phyloP scores from a whole-genome alignment of 2,113 vertebrate species.

The Passer montanus region DNA sequence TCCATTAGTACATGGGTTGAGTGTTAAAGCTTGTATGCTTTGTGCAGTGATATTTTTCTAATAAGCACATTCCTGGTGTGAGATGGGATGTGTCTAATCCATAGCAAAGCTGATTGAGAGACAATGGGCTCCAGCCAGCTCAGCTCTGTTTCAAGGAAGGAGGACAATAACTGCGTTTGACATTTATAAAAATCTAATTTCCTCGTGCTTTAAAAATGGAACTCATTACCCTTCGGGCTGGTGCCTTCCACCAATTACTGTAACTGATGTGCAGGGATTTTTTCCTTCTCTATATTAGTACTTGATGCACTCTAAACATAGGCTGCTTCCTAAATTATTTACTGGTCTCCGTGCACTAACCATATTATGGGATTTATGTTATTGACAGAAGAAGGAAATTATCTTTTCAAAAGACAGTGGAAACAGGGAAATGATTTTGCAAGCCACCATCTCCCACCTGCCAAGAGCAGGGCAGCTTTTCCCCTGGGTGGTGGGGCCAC shows the following conservation, averaged over 20 bases:
- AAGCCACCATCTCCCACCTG: neutral
- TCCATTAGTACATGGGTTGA: slow-evolving; percentile 40
- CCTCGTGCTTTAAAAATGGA: slow-evolving; percentile 67
- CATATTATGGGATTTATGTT: neutral
- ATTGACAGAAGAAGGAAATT: slow-evolving; percentile 27
- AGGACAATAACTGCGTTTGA: slow-evolving; percentile 73
- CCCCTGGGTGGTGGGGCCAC: fast-evolving
- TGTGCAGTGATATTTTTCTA: slow-evolving; percentile 53
- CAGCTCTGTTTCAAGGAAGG: slow-evolving; percentile 72
- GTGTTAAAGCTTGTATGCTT: slow-evolving; percentile 60
- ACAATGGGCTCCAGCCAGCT: slow-evolving; percentile 69
- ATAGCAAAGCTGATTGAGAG: slow-evolving; percentile 75
- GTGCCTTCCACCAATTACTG: slow-evolving; percentile 49
- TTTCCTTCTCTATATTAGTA: slow-evolving; percentile 28
- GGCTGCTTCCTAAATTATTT: slow-evolving; percentile 58
- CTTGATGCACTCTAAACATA: slow-evolving; percentile 28
- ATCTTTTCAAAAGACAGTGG: neutral
- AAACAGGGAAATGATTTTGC: neutral
- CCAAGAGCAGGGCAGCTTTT: neutral
- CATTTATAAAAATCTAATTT: slow-evolving; percentile 77
- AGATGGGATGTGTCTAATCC: slow-evolving; percentile 73
- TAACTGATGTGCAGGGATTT: neutral
- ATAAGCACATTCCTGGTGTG: slow-evolving; percentile 76
- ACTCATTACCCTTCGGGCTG: slow-evolving; percentile 42
- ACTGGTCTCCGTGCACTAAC: slow-evolving; percentile 21